phyloP scores from a whole-genome alignment of 2,113 vertebrate species.

The Monarcha castaneiventris region DNA sequence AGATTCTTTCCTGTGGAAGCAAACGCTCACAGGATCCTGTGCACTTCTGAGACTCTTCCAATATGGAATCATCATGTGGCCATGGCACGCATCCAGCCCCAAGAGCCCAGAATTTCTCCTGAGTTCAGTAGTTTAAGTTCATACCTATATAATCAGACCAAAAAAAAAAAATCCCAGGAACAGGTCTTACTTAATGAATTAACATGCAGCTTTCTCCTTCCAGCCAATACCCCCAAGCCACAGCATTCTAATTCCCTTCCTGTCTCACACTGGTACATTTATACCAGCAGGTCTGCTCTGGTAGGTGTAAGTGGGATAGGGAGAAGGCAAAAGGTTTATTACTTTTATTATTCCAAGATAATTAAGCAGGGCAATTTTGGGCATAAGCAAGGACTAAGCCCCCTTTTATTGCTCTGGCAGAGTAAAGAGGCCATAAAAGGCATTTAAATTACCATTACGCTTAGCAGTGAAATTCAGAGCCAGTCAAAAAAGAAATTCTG shows the following conservation, averaged over 20 bases:
- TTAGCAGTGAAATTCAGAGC: conserved; percentile 5
- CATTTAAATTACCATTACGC: conserved; percentile 18
- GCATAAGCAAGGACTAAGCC: conserved; percentile 12
- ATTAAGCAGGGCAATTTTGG: conserved; percentile 24
- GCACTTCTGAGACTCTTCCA: background rate
- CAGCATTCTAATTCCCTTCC: conserved; percentile 17
- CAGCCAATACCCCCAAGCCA: background rate
- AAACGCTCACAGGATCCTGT: rapidly evolving
- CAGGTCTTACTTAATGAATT: background rate
- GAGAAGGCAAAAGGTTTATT: conserved; percentile 2
- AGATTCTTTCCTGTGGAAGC: background rate
- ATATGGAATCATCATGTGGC: background rate
- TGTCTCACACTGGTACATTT: background rate
- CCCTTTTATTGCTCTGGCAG: conserved; percentile 38
- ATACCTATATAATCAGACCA: background rate
- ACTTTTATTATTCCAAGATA: conserved; percentile 14
- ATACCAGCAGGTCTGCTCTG: background rate
- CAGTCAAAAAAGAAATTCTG: background rate
- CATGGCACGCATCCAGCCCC: background rate
- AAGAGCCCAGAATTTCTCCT: background rate
- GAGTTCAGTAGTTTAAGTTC: conserved; percentile 20
- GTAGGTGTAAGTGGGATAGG: background rate
- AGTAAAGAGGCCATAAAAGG: conserved; percentile 15
- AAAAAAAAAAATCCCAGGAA: background rate
- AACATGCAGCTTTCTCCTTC: background rate